Percentiles rank a stretch among this genome's conserved stretches.
phyloP scores from a whole-genome alignment of 2,888 invertebrate genomes.

The Xanthia icteritia region DNA sequence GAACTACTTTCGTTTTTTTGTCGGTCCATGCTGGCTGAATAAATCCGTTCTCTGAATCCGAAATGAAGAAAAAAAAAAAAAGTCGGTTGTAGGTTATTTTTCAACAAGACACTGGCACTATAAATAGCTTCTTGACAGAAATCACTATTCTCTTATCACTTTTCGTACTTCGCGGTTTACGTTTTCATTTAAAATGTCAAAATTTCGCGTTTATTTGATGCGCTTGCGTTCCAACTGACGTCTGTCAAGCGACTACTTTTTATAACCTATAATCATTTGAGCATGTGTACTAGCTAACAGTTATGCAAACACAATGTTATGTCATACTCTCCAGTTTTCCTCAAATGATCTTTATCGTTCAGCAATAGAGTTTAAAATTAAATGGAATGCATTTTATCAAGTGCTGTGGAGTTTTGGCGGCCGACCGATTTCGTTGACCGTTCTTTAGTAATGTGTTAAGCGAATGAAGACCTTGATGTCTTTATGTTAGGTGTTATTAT shows the following conservation, averaged over 20 bases:
- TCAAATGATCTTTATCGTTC: constrained; percentile 45
- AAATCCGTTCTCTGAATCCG: constrained; percentile 25
- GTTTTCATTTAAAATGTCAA: constrained; percentile 42
- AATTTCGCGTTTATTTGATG: constrained; percentile 32
- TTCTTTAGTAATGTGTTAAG: constrained; percentile 21
- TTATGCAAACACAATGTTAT: constrained; percentile 64
- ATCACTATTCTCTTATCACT: constrained; percentile 35
- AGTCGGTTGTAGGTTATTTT: constrained; percentile 64
- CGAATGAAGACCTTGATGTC: constrained; percentile 14
- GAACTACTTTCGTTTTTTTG: constrained; percentile 71
- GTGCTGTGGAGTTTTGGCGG: constrained; percentile 39
- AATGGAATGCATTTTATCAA: constrained; percentile 36
- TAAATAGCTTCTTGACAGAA: constrained; percentile 36
- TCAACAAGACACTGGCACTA: constrained; percentile 27
- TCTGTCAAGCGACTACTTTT: constrained; percentile 61
- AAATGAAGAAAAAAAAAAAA: constrained; percentile 60
- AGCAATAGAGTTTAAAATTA: constrained; percentile 53
- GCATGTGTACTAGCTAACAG: constrained; percentile 60
- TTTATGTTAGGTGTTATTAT: background rate
- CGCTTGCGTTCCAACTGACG: constrained; percentile 60
- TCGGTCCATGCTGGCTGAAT: constrained; percentile 72
- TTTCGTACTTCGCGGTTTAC: constrained; percentile 41
- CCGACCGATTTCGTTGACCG: constrained; percentile 59
- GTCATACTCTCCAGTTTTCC: constrained; percentile 43
- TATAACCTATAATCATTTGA: constrained; percentile 65